Conservation (phyloP, 2,113 vertebrate species). For the Trogon surrucura region DNA sequence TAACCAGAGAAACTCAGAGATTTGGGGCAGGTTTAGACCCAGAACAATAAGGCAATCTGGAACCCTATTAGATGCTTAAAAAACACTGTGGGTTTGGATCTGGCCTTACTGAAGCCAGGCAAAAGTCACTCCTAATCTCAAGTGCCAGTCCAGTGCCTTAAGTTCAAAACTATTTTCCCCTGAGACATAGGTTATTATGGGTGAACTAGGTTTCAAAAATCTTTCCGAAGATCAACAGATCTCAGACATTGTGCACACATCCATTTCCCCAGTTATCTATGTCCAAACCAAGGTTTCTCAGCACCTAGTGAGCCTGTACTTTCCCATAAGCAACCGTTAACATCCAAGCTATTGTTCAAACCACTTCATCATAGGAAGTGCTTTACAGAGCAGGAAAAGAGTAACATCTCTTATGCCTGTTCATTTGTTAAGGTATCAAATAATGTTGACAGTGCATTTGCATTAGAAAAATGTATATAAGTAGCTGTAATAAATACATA, state of each 20-base stretch:
- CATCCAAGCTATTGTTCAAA: background rate
- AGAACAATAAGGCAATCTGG: background rate
- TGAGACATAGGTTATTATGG: background rate
- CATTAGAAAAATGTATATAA: background rate
- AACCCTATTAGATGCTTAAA: background rate
- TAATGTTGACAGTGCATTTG: background rate
- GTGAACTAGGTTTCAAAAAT: background rate
- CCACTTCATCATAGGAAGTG: background rate
- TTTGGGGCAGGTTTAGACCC: background rate
- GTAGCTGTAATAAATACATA: background rate
- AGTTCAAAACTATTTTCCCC: background rate
- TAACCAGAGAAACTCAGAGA: background rate
- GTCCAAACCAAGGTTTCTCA: background rate
- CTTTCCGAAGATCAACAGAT: background rate
- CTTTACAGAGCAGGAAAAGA: background rate
- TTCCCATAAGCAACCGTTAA: background rate
- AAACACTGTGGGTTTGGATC: background rate
- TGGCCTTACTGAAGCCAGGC: background rate
- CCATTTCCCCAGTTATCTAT: background rate
- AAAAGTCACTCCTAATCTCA: background rate
- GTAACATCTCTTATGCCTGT: background rate
- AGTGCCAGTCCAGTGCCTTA: background rate
- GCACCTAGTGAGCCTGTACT: background rate
- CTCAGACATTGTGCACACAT: background rate
- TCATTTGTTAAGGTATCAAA: background rate